Evolutionary conservation across 2,888 invertebrate species (phyloP).

Genomic region (Agriotes lineatus): DNA sequence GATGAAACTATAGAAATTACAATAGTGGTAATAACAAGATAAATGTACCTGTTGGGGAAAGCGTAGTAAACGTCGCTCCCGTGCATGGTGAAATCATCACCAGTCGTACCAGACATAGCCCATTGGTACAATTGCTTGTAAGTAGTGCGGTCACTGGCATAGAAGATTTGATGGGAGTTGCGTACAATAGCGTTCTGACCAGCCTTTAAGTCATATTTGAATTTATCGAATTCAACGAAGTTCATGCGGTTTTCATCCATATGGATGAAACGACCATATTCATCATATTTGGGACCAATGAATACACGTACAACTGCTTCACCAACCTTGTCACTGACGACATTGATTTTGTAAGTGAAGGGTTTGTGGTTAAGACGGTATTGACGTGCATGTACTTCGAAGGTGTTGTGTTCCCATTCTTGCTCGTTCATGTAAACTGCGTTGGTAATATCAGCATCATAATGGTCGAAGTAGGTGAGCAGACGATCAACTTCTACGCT

Average conservation of each 20-base stretch:
- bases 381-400: constrained; percentile 73
- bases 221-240: constrained; percentile 73
- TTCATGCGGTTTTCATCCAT: constrained; percentile 71
- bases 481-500: constrained; percentile 76
- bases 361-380: constrained; percentile 78
- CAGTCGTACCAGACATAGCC: constrained; percentile 65
- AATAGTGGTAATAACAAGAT: background rate
- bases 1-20: background rate
- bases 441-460: constrained; percentile 73
- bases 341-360: constrained; percentile 72
- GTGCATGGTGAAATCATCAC: background rate
- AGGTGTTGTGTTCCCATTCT: constrained; percentile 65
- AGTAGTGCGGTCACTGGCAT: no score
- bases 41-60: constrained; percentile 65
- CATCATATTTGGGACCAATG: constrained; percentile 78
- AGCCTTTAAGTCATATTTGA: constrained; percentile 71
- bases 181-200: constrained; percentile 79
- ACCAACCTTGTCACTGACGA: constrained; percentile 71
- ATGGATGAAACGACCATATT: constrained; percentile 67
- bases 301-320: constrained; percentile 75
- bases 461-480: constrained; percentile 77
- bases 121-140: constrained; percentile 75
- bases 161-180: constrained; percentile 76
- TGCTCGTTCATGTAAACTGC: constrained; percentile 68
- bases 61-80: constrained; percentile 68